Conservation (phyloP, 2,888 invertebrate genomes). For the Marronus borbonicus region DNA sequence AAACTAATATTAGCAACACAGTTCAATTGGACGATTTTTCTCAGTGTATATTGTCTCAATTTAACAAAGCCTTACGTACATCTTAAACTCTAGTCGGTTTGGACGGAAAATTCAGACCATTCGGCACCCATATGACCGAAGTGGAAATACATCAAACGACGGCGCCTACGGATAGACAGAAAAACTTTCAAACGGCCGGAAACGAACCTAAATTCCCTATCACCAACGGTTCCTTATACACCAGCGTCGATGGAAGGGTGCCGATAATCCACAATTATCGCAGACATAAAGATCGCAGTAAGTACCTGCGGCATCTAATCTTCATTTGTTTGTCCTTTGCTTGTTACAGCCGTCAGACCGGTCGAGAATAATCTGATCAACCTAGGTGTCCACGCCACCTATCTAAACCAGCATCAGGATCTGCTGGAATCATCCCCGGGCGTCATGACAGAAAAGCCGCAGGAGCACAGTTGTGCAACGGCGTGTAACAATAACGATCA, state of each 20-base stretch:
- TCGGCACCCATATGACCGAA: conserved; percentile 69
- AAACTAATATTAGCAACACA: no score
- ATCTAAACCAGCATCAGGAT: conserved; percentile 60
- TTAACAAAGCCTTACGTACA: no score
- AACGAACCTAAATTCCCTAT: conserved; percentile 75
- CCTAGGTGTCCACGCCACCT: conserved; percentile 64
- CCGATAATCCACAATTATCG: conserved; percentile 72
- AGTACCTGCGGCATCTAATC: conserved; percentile 10
- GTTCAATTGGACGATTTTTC: no score
- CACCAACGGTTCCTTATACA: conserved; percentile 75
- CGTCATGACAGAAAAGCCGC: neutral
- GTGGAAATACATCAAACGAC: conserved; percentile 64
- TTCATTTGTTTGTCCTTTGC: no score
- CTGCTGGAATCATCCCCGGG: conserved; percentile 26
- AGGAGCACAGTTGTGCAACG: conserved; percentile 12
- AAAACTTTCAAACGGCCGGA: conserved; percentile 66
- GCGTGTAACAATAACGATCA: conserved; percentile 20
- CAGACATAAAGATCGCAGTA: conserved; percentile 64
- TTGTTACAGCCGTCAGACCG: conserved; percentile 55
- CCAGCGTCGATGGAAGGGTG: conserved; percentile 71
- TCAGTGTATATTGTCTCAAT: no score
- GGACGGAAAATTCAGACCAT: conserved; percentile 76
- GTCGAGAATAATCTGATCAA: conserved; percentile 60
- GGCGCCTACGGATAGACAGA: conserved; percentile 65
- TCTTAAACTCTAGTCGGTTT: conserved; percentile 68